Base-by-base conservation (phyloP, 35 echinoderm and acorn worm genomes). In the Heliocidaris tuberculata region DNA sequence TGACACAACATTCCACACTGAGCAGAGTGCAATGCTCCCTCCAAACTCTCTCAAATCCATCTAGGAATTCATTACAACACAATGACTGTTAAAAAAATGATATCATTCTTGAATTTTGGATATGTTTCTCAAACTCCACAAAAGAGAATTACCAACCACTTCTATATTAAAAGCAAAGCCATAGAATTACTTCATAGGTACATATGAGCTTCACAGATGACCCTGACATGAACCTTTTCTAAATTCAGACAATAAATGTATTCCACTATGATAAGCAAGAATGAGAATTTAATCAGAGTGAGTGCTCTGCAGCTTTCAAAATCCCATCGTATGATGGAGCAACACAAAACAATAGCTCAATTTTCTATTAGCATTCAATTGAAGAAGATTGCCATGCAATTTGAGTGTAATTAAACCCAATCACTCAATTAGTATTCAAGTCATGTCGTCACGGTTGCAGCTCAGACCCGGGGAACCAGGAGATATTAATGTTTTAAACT, bases 341-440 rank as follows among this genome's bases (percentile, higher is more conserved):
- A n/a, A 78, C 27, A n/a, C n/a, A n/a, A 78, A 78, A 78, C 65
- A 78, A 78, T 78, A n/a, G 65, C 65, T 24, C 21, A 78, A 78
- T 78, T 78, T 78, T 78, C 21, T 78, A 78, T 78, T 78, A 78
- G 65, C 65, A 78, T 78, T 78, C 65, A 78, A 78, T 27, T 78
- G 65, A 78, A n/a, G 15, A 27, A 78, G 65, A 78, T 78, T 78
- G 65, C 65, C 27, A 78, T n/a, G 65, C 65, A 78, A 78, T 78
- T 78, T 78, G 65, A 78, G 65, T 78, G 65, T 78, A 78, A 78
- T 78, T 78, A 78, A 78, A 78, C 65, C 65, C 65, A 78, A 78
- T 78, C 65, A 78, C 65, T 78, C 21, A n/a, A 78, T 78, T 78
- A 78, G 65, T n/a, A 27, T 7, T 78, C 27, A 24, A 78, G 65